Conservation (phyloP, 2,797 vertebrate genomes). For the Coccyzus lansbergi region DNA sequence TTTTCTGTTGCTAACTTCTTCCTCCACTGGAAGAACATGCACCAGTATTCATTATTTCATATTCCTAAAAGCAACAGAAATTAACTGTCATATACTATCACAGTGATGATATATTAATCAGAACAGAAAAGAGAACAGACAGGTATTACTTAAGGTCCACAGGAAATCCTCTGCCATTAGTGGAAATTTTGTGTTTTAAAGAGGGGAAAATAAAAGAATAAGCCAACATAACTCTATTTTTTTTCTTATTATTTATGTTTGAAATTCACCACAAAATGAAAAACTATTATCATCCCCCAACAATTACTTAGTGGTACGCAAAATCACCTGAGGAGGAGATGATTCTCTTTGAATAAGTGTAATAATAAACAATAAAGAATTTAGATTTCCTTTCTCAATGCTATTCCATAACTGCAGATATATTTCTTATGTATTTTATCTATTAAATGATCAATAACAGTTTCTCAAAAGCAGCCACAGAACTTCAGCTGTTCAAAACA, state of each 20-base stretch:
- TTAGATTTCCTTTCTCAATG: neutral
- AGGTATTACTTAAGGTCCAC: neutral
- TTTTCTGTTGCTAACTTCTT: neutral
- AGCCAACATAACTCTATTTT: neutral
- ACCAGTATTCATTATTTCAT: neutral
- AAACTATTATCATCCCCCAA: neutral
- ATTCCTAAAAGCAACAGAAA: neutral
- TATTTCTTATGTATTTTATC: neutral
- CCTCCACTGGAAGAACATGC: neutral
- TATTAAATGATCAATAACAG: neutral
- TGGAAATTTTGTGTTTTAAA: neutral
- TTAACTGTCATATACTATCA: accelerated
- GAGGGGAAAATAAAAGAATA: neutral
- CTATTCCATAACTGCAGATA: neutral
- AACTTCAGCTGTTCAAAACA: neutral
- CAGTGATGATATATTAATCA: neutral
- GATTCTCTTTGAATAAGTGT: neutral
- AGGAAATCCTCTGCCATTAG: neutral
- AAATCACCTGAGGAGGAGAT: neutral
- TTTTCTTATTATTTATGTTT: neutral
- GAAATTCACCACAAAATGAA: neutral
- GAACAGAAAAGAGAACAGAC: neutral
- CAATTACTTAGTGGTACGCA: neutral
- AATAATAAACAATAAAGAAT: neutral
- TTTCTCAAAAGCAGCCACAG: neutral